These are phyloP conservation scores for Cheilosia vernalis DNA, from an alignment of 2,888 invertebrate species.

Conservation along the genomic window DNA sequence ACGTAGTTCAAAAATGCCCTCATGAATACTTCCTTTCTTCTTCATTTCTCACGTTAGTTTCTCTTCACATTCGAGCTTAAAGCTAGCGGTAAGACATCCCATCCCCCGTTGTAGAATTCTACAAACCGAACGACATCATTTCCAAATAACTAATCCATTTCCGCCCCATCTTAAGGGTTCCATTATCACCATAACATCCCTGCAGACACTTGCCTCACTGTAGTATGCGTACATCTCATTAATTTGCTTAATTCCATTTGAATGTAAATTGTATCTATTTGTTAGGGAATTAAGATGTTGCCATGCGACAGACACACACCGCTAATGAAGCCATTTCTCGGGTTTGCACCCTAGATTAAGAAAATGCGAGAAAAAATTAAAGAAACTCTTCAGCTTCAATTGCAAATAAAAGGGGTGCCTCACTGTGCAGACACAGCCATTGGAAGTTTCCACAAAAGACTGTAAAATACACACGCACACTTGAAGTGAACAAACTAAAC, in stretches of 20 bases:
- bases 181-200: constrained; percentile 7
- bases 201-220: not conserved
- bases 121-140: too few relatives aligned
- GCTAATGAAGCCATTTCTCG: constrained; percentile 52
- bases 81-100: too few relatives aligned
- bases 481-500: constrained; percentile 60
- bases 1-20: too few relatives aligned
- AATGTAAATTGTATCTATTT: constrained; percentile 66
- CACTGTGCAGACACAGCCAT: constrained; percentile 12
- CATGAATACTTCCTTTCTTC: too few relatives aligned
- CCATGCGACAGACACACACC: constrained; percentile 11
- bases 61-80: too few relatives aligned
- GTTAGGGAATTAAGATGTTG: constrained; percentile 61
- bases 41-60: too few relatives aligned
- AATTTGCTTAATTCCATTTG: constrained; percentile 65
- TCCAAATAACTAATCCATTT: too few relatives aligned
- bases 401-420: constrained; percentile 45
- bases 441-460: constrained; percentile 54
- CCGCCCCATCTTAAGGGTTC: not conserved
- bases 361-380: constrained; percentile 12
- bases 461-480: constrained; percentile 20
- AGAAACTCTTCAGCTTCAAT: constrained; percentile 20
- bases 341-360: constrained; percentile 30
- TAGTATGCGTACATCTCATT: not conserved
- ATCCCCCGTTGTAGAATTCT: too few relatives aligned